Conservation (phyloP, 2,113 vertebrate genomes). For the Forbesichthys agassizii region DNA sequence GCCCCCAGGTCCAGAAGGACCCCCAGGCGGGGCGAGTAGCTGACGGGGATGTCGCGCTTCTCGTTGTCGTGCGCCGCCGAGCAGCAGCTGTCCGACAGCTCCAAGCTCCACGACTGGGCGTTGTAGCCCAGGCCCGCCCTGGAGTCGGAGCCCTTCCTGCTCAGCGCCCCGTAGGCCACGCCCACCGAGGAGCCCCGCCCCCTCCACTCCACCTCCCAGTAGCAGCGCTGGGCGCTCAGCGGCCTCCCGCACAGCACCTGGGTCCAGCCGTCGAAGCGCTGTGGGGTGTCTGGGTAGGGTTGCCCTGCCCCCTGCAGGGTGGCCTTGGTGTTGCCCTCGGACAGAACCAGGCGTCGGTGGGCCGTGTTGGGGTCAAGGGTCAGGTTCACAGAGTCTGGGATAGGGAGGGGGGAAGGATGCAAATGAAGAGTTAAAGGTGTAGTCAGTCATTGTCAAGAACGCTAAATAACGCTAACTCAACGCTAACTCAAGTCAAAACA, state of each 20-base stretch:
- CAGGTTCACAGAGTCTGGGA: conserved; percentile 51
- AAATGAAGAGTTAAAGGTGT: too few relatives aligned
- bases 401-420: not conserved
- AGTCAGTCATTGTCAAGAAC: too few relatives aligned
- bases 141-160: conserved; percentile 75
- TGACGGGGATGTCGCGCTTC: conserved; percentile 75
- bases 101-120: conserved; percentile 82
- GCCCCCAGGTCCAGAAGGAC: conserved; percentile 72
- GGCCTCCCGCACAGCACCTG: conserved; percentile 76
- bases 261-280: conserved; percentile 78
- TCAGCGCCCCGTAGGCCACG: conserved; percentile 72
- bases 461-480: too few relatives aligned
- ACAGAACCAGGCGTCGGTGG: conserved; percentile 69
- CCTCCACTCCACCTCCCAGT: conserved; percentile 82
- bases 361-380: conserved; percentile 72
- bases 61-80: conserved; percentile 81
- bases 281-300: conserved; percentile 46
- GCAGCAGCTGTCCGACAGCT: conserved; percentile 82
- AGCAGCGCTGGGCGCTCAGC: conserved; percentile 71
- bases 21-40: conserved; percentile 77
- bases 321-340: conserved; percentile 71
- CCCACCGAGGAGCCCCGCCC: conserved; percentile 78
- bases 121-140: conserved; percentile 80
- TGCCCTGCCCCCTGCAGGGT: conserved; percentile 57
- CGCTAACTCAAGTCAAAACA: too few relatives aligned